A percentile compares a stretch with the other conserved stretches of the same genome.
These are phyloP conservation scores for Zosterops japonicus DNA, from an alignment of 2,113 vertebrate species.

Conservation along the genomic window DNA sequence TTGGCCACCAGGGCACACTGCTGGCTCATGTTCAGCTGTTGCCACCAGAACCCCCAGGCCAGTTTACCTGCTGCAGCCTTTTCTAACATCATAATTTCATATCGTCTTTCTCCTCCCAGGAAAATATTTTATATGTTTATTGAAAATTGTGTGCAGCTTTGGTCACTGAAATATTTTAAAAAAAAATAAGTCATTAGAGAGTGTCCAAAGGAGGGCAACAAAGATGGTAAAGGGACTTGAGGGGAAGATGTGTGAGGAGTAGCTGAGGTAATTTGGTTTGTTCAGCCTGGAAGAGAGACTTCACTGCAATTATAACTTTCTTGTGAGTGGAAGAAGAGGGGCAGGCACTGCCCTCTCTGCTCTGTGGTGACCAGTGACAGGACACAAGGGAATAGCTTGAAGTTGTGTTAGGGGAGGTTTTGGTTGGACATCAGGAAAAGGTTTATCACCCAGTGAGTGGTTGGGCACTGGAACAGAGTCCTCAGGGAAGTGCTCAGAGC, in stretches of 20 bases:
- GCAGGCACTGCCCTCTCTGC: not conserved
- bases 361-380: not conserved
- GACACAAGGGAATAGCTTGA: rapidly evolving
- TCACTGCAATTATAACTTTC: not conserved
- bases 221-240: not conserved
- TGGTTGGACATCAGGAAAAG: not conserved
- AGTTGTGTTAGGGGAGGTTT: not conserved
- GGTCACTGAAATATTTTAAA: not conserved
- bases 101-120: not conserved
- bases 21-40: not conserved
- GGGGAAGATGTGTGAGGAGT: rapidly evolving
- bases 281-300: not conserved
- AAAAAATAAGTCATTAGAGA: not conserved
- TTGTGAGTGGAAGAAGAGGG: rapidly evolving
- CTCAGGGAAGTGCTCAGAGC: too few relatives aligned
- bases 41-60: not conserved
- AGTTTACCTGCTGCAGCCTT: not conserved
- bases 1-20: not conserved
- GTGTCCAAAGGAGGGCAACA: not conserved
- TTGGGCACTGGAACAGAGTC: not conserved
- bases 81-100: not conserved
- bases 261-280: not conserved
- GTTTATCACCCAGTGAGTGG: not conserved
- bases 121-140: not conserved
- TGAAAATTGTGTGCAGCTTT: not conserved